A percentile compares a stretch with the other conserved stretches of the same genome.
phyloP scores from a whole-genome alignment of 2,797 vertebrate species.

The Carcharodon carcharias region DNA sequence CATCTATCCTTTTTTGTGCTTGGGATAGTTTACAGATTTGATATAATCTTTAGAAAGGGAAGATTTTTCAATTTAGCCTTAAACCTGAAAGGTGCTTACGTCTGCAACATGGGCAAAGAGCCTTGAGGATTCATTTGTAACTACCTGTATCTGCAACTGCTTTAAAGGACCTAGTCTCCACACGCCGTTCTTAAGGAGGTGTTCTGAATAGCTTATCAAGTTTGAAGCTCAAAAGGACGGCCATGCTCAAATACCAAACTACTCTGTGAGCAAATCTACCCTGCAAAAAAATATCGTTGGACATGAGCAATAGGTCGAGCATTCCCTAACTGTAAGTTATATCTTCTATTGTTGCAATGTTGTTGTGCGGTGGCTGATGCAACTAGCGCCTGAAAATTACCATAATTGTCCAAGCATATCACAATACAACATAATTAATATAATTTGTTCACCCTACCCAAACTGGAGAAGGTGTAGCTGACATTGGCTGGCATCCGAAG shows the following conservation, averaged over 20 bases:
- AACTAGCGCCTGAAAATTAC: rapidly evolving
- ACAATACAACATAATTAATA: background rate
- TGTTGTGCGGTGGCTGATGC: rapidly evolving
- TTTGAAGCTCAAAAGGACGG: background rate
- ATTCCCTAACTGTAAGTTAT: too few relatives aligned
- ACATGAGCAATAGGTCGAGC: too few relatives aligned
- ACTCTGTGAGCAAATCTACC: background rate
- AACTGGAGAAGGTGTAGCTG: background rate
- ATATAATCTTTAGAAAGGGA: background rate
- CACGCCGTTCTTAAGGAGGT: background rate
- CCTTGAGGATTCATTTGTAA: too few relatives aligned
- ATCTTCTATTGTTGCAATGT: too few relatives aligned
- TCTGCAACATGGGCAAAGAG: too few relatives aligned
- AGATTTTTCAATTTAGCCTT: too few relatives aligned
- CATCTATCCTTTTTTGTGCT: too few relatives aligned
- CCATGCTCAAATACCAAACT: background rate
- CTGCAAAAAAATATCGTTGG: background rate
- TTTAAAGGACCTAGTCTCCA: too few relatives aligned
- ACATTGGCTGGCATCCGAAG: background rate
- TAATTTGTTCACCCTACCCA: background rate
- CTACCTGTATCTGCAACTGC: too few relatives aligned
- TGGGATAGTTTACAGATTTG: too few relatives aligned
- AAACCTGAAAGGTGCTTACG: too few relatives aligned
- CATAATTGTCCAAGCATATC: background rate
- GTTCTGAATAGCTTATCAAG: too few relatives aligned